Evolutionary conservation across 2,888 invertebrate species (phyloP), one percentile per base, ranked within the genome.

Genomic region (Colletes collaris): DNA sequence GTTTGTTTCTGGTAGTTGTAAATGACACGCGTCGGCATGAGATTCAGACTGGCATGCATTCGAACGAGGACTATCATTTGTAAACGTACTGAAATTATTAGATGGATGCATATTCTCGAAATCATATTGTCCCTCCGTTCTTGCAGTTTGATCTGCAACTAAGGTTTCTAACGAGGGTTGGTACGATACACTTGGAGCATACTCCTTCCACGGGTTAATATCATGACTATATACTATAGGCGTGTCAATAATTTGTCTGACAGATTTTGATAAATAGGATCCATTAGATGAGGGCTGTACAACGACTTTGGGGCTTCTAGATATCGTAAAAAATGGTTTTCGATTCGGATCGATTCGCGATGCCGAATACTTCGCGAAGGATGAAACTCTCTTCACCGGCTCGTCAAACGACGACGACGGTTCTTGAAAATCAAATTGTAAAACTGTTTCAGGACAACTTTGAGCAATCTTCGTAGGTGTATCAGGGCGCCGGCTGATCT

Each of bases 271-370:
- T 0, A 93, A 84, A 77, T 90, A 92, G 1, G 90, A 90, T n/a
- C 91, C 88, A 74, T 92, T 92, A 4, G 93, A 90, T 91, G 92
- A 92, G 7, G 92, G 92, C 44, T 89, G 90, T 10, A 91, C 73
- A 68, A 84, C 83, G 6, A 90, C 70, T 56, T 85, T 89, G 0
- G 90, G 52, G 0, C 87, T 75, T 50, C 86, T 89, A 0, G 83
- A 70, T 8, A 86, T 19, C 0, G 86, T 79, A 50, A 91, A 86
- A 64, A 92, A 91, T 3, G 91, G 89, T 63, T 88, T 90, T 13
- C 91, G 90, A 35, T 73, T 87, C 16, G 40, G 50, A 5, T 90
- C 89, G 5, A 82, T 44, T 46, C 88, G 89, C 4, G 86, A 83
- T 0, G 87, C 72, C 1, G 88, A 66, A 16, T 69, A 63, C 7